Percentiles rank a stretch among this genome's conserved stretches.
These are phyloP conservation scores for Dermolepida albohirtum DNA, from an alignment of 2,888 invertebrate species.

Conservation along the genomic window DNA sequence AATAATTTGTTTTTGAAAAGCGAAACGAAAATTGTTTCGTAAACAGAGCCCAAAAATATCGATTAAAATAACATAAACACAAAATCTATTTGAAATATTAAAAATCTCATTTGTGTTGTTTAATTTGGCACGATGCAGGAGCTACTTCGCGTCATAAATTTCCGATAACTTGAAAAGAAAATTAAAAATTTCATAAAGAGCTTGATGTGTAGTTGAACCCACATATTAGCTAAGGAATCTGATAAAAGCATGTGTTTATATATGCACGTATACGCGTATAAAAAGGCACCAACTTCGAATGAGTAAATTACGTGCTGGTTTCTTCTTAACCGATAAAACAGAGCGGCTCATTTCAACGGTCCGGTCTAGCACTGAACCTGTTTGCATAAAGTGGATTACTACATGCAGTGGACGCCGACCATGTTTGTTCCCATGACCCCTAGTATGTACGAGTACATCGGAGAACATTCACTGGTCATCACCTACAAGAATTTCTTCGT, in stretches of 20 bases:
- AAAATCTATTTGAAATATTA: too few species aligned
- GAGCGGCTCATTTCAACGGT: conserved; percentile 21
- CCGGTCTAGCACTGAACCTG: conserved; percentile 48
- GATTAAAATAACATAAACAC: too few species aligned
- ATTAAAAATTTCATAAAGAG: not conserved
- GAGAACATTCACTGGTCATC: conserved; percentile 40
- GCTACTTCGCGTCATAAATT: too few species aligned
- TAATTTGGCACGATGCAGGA: too few species aligned
- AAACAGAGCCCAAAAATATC: too few species aligned
- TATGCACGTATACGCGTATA: conserved; percentile 4
- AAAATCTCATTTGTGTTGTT: too few species aligned
- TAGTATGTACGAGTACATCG: not conserved
- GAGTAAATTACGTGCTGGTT: conserved; percentile 30
- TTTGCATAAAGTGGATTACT: conserved; percentile 53
- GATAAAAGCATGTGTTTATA: too few species aligned
- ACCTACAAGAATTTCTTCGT: conserved; percentile 32
- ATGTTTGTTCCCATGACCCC: conserved; percentile 56
- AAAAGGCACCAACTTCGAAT: not conserved
- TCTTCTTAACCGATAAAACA: conserved; percentile 14
- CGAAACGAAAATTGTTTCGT: too few species aligned
- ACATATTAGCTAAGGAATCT: conserved; percentile 1
- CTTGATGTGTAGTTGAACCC: not conserved
- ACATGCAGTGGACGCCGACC: conserved; percentile 46
- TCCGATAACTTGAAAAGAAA: too few species aligned
- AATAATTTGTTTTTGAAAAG: too few species aligned